Evolutionary conservation across 1,140 invertebrate species (phyloP).

Genomic region (Drosophila tristis): DNA sequence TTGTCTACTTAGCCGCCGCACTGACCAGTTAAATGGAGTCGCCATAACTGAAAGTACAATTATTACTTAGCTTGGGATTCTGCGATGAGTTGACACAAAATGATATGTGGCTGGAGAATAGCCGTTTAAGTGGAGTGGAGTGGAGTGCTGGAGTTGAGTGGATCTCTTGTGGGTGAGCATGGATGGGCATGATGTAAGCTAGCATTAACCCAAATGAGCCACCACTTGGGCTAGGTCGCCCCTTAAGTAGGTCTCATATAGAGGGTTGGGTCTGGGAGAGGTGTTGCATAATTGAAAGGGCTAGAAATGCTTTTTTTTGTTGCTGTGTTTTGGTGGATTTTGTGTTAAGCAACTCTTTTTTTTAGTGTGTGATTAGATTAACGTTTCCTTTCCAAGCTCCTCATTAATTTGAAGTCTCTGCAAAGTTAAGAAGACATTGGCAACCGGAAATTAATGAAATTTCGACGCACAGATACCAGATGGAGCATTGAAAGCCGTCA

Average conservation of each 20-base stretch:
- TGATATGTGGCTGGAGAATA: conserved; percentile 37
- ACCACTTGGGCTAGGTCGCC: not conserved
- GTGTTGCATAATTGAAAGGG: conserved; percentile 8
- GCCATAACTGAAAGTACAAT: conserved; percentile 72
- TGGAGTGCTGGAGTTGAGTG: conserved; percentile 1
- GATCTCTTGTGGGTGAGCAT: conserved; percentile 20
- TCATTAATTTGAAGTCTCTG: no score
- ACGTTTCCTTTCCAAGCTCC: no score
- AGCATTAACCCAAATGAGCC: conserved; percentile 22
- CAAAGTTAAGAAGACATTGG: no score
- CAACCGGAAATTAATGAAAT: no score
- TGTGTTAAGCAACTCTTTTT: no score
- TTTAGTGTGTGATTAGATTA: no score
- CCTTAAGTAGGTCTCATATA: not conserved
- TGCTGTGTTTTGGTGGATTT: no score
- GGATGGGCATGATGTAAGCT: conserved; percentile 15
- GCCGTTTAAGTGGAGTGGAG: conserved; percentile 33
- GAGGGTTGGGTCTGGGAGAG: not conserved
- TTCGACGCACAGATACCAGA: no score
- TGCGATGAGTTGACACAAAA: conserved; percentile 55
- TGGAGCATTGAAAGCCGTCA: no score
- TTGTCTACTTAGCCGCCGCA: conserved; percentile 61
- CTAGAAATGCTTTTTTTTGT: no score
- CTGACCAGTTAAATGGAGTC: conserved; percentile 70
- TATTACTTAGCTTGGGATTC: conserved; percentile 17